Evolutionary conservation across 2,113 vertebrate species (phyloP), one percentile per base, ranked within the genome.

Genomic region (Macrotus californicus): DNA sequence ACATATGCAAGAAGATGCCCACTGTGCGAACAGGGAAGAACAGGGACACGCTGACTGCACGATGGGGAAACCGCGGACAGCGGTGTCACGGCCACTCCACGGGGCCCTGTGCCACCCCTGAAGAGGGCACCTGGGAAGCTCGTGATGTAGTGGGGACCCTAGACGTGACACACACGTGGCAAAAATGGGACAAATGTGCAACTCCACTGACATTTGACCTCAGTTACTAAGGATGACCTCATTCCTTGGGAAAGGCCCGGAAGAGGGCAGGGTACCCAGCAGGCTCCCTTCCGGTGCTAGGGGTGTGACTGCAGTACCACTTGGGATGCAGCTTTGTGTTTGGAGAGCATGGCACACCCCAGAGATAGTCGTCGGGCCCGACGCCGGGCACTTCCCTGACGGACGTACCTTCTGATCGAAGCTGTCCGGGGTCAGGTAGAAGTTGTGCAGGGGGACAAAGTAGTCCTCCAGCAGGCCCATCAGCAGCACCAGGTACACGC

Each of bases 381-480:
- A 1, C 4, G 1, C 73, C 19, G 10, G 0, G 36, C 4, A 0
- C 5, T 1, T 4, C 48, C 14, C 1, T 0, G 0, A 6, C 7
- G 41, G 81, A 93, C 97, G 39, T 52, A 99, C 99, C 99, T 99
- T 99, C 97, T 99, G 99, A 87, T 99, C 99, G 67, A 99, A 99
- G 98, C 97, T 99, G 97, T 99, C 99, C 0, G 99, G 99, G 0
- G 99, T 99, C 96, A 99, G 98, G 96, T 99, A 99, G 98, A 99
- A 99, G 98, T 99, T 98, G 97, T 99, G 99, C 41, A 99, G 98
- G 7, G 99, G 99, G 34, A 99, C 99, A 72, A 99, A 99, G 96
- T 99, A 99, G 96, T 98, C 98, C 77, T 99, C 99, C 36, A 99
- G 98, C 31, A 99, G 98, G 36, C 99, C 99, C 99, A 99, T 99